Percentiles rank a stretch among this genome's conserved stretches.
Evolutionary conservation across 2,797 vertebrate genomes (phyloP).

Genomic region (Gallinago solitaria): DNA sequence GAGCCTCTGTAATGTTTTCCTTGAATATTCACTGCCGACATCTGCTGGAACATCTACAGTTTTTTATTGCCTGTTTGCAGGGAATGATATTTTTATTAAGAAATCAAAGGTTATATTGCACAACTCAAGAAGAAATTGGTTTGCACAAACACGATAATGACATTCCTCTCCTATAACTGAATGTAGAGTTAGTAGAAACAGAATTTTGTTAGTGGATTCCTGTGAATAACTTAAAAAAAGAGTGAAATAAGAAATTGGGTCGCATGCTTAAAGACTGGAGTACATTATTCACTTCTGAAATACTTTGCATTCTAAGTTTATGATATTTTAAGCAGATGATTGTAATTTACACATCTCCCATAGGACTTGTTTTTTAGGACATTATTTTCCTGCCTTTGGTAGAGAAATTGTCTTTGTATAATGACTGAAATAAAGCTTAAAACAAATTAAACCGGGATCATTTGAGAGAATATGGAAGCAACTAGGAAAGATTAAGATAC

Average conservation of each 20-base stretch:
- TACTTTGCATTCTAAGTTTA: not conserved
- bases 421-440: not conserved
- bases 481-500: not conserved
- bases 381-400: not conserved
- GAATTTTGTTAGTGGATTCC: not conserved
- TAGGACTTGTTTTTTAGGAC: slow-evolving; percentile 12
- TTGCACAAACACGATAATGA: not conserved
- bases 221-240: not conserved
- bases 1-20: not conserved
- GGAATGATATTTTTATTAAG: not conserved
- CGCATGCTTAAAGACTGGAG: not conserved
- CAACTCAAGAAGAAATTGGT: not conserved
- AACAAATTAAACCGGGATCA: not conserved
- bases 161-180: not conserved
- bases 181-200: not conserved
- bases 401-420: not conserved
- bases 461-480: not conserved
- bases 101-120: not conserved
- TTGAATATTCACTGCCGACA: not conserved
- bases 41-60: not conserved
- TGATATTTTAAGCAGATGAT: slow-evolving; percentile 27
- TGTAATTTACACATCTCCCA: not conserved
- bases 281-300: not conserved
- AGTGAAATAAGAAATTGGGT: not conserved
- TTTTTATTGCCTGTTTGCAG: not conserved